Evolutionary conservation across 2,113 vertebrate genomes (phyloP), one percentile per base, ranked within the genome.

Genomic region (Ceyx margarethae): DNA sequence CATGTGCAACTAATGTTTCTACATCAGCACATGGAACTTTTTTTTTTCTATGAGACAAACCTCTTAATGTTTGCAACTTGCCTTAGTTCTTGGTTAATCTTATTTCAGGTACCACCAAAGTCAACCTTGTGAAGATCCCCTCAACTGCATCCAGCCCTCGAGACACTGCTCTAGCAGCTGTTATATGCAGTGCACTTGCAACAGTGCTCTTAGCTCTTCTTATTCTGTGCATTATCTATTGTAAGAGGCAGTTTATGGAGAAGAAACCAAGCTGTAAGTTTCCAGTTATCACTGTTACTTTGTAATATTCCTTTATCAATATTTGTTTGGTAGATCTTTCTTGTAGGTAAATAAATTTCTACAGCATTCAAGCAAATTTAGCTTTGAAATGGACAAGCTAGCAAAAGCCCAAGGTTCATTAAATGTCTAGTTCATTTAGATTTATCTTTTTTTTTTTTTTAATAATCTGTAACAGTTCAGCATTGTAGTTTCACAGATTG

Each of bases 171-270:
- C 97, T 99, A 87, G 99, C 99, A 1, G 99, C 99, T 0, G 98
- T 99, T 66, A 99, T 99, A 97, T 99, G 99, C 97, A 99, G 99
- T 8, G 99, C 99, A 6, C 97, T 99, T 95, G 98, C 98, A 15
- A 98, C 98, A 0, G 99, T 99, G 50, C 98, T 99, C 76, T 97
- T 99, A 72, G 99, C 99, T 57, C 98, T 99, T 60, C 98, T 99
- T 51, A 98, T 99, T 85, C 98, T 99, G n/a, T 99, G 99, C 12
- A 96, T 98, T 92, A 99, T 99, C 96, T 99, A 99, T 84, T 99
- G 99, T 92, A 99, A 99, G 97, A 98, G 99, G 53, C 99, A 99
- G 95, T 98, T 99, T 75, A 97, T 99, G 98, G 99, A 99, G 96
- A 99, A 99, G 94, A 99, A 99, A 60, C 98, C 98, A 95, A 98